Evolutionary conservation across 2,888 invertebrate genomes (phyloP), one percentile per base, ranked within the genome.

Genomic region (Barypeithes pellucidus): DNA sequence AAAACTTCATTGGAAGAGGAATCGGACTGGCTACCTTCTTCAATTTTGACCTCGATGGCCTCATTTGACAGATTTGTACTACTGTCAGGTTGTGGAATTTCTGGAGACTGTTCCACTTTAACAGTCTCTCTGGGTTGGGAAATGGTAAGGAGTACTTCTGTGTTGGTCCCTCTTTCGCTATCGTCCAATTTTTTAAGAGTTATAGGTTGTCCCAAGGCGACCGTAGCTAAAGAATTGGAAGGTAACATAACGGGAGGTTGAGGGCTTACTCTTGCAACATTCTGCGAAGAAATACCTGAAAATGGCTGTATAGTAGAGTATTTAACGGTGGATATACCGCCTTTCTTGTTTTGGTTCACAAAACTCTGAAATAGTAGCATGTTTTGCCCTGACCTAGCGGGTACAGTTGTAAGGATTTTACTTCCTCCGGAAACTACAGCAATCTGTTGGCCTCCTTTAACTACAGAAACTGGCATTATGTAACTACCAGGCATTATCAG

Each of bases 401-500:
- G 81, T 86, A 86, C 84, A 85, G 90, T 79, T 85, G 90, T 72
- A 79, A 85, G 82, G 77, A 89, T 86, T 81, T 89, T 89, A 66
- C 92, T 92, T 7, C 91, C 90, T 76, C 92, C 91, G 4, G 92
- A 92, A 3, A 93, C 91, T 73, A 92, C 92, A 2, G 92, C 91
- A 72, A 92, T 91, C 80, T 92, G 92, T 81, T 92, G 92, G 0
- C 91, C 91, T 8, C 91, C 90, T 84, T 93, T 93, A 72, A 93
- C 89, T 87, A 92, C 89, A 2, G 92, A 92, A 78, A 92, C 91
- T 0, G 93, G 93, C 78, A 93, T 84, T 72, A 93, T 89, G 79
- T 92, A 92, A 83, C 92, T 92, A 0, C 92, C 91, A n/a, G 92
- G 92, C 84, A 92, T 91, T 47, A 93, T 83, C 7, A 93, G 91